Percentiles rank a stretch among this genome's conserved stretches.
Conservation (phyloP, 1,140 invertebrate species). For the Papilio machaon region DNA sequence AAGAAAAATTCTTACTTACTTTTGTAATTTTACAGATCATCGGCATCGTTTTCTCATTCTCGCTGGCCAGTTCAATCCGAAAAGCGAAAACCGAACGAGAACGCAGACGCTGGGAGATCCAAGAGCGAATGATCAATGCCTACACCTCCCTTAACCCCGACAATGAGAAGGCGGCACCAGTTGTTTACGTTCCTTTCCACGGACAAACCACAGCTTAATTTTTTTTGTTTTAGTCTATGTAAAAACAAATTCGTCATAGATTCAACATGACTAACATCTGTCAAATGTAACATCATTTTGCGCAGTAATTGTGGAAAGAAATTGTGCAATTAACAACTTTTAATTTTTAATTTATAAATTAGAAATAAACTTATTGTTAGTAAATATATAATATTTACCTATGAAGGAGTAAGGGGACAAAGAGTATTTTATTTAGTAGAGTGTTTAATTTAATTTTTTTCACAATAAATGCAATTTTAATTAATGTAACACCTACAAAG, state of each 20-base stretch:
- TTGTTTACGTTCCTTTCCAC: constrained; percentile 79
- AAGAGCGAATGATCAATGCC: constrained; percentile 77
- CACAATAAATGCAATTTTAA: background rate
- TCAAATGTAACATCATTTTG: constrained; percentile 10
- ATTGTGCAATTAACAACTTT: constrained; percentile 8
- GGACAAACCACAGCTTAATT: constrained; percentile 71
- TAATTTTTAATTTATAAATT: background rate
- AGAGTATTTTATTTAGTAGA: background rate
- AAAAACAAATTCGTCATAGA: constrained; percentile 14
- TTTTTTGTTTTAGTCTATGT: background rate
- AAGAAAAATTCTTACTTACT: background rate
- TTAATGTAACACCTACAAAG: background rate
- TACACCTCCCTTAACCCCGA: constrained; percentile 73
- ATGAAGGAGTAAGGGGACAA: background rate
- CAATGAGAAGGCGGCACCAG: constrained; percentile 64
- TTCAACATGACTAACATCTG: constrained; percentile 9
- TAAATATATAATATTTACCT: background rate
- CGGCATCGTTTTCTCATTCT: constrained; percentile 93
- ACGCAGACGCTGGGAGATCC: constrained; percentile 85
- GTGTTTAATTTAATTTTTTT: background rate
- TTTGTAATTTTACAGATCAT: constrained; percentile 85
- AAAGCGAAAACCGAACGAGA: constrained; percentile 89
- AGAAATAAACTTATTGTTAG: background rate
- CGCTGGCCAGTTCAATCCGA: constrained; percentile 91
- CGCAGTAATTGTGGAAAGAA: background rate